A percentile compares a stretch with the other conserved stretches of the same genome.
Conservation (phyloP, 2,113 vertebrate genomes). For the Sorex araneus region DNA sequence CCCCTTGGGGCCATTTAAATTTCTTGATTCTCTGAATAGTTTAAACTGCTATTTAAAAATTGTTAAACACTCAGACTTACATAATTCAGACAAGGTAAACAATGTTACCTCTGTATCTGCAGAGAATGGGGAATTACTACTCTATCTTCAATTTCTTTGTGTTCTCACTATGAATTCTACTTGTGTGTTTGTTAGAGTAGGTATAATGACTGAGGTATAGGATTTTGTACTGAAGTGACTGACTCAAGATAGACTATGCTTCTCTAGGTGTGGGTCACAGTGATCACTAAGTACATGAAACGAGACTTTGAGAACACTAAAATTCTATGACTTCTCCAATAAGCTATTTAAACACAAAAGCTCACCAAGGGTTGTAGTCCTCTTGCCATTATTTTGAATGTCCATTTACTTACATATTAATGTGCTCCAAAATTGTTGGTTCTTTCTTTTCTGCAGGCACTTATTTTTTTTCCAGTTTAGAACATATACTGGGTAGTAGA, state of each 20-base stretch:
- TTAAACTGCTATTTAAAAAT: constrained; percentile 71
- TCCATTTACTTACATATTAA: neutral
- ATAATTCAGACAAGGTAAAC: neutral
- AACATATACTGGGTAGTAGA: neutral
- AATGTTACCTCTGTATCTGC: constrained; percentile 19
- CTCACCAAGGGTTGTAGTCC: neutral
- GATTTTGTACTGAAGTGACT: neutral
- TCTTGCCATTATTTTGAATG: neutral
- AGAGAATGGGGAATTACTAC: neutral
- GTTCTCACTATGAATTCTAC: constrained; percentile 5
- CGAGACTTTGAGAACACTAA: neutral
- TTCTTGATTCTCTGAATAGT: constrained; percentile 63
- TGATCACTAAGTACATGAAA: neutral
- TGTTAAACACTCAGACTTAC: neutral
- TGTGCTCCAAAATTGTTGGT: no score
- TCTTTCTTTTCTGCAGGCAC: neutral
- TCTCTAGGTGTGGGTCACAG: neutral
- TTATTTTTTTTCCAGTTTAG: neutral
- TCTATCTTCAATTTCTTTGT: neutral
- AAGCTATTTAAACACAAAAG: neutral
- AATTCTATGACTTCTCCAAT: neutral
- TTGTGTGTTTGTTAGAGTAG: neutral
- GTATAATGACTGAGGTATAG: neutral
- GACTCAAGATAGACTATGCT: neutral
- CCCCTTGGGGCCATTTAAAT: constrained; percentile 42